Percentiles rank a stretch among this genome's conserved stretches.
Evolutionary conservation across 2,797 vertebrate genomes (phyloP).

Genomic region (Onychomys arenicola): DNA sequence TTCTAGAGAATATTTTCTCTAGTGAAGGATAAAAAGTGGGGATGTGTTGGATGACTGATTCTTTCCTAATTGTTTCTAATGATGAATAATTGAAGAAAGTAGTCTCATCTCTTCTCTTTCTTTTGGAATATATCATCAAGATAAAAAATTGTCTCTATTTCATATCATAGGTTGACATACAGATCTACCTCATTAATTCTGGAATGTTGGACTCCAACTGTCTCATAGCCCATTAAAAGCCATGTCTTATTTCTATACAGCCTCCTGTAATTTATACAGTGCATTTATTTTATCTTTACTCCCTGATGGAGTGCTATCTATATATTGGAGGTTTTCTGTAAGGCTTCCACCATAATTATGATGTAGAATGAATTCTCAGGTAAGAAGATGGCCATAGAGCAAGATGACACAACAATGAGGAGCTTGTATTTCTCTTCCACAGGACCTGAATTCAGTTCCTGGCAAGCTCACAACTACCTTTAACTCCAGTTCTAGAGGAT

Average conservation of each 20-base stretch:
- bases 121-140: background rate
- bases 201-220: background rate
- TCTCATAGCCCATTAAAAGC: background rate
- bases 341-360: background rate
- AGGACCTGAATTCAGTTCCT: background rate
- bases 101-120: background rate
- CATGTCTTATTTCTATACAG: background rate
- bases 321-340: background rate
- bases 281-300: background rate
- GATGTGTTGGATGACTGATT: background rate
- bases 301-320: background rate
- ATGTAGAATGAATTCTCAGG: background rate
- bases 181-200: background rate
- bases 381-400: background rate
- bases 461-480: background rate
- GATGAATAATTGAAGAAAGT: background rate
- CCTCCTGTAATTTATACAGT: background rate
- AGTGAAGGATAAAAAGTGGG: background rate
- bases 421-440: background rate
- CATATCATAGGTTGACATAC: background rate
- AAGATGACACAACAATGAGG: too few species aligned
- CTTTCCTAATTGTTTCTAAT: background rate
- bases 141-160: background rate
- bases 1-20: background rate
- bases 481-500: background rate